phyloP scores from a whole-genome alignment of 2,113 vertebrate genomes.

The Crotalus viridis region DNA sequence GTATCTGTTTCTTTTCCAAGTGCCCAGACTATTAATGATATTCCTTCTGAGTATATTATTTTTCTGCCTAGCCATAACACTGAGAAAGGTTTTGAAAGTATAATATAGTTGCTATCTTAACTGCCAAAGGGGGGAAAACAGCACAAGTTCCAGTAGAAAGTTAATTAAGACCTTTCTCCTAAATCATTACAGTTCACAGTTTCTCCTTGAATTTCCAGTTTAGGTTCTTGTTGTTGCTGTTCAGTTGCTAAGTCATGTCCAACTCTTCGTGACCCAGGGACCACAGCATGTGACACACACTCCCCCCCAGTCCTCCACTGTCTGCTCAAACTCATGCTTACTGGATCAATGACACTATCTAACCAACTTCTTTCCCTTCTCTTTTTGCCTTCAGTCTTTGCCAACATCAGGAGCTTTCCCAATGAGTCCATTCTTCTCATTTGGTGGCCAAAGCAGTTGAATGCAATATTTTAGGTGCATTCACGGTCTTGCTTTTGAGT shows the following conservation, averaged over 20 bases:
- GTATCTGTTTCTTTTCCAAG: not conserved
- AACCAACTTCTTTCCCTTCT: not conserved
- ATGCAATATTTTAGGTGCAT: not conserved
- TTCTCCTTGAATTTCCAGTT: not conserved
- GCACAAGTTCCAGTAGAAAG: not conserved
- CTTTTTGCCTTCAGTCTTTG: not conserved
- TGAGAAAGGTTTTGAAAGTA: not conserved
- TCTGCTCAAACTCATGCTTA: not conserved
- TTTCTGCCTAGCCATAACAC: not conserved
- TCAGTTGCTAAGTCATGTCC: not conserved
- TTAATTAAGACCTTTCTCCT: slow-evolving; percentile 14
- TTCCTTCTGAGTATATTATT: not conserved
- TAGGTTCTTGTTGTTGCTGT: not conserved
- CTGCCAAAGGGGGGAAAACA: not conserved
- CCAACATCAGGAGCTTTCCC: not conserved
- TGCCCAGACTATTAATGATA: not conserved
- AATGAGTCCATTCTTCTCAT: not conserved
- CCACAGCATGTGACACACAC: not conserved
- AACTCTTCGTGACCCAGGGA: not conserved
- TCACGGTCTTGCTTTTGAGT: no score
- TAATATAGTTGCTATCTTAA: not conserved
- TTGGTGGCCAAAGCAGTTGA: not conserved
- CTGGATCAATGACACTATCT: not conserved
- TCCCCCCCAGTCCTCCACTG: not conserved
- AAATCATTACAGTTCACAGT: not conserved